These are phyloP conservation scores for Macaria notata DNA, from an alignment of 2,888 invertebrate species.

Conservation along the genomic window DNA sequence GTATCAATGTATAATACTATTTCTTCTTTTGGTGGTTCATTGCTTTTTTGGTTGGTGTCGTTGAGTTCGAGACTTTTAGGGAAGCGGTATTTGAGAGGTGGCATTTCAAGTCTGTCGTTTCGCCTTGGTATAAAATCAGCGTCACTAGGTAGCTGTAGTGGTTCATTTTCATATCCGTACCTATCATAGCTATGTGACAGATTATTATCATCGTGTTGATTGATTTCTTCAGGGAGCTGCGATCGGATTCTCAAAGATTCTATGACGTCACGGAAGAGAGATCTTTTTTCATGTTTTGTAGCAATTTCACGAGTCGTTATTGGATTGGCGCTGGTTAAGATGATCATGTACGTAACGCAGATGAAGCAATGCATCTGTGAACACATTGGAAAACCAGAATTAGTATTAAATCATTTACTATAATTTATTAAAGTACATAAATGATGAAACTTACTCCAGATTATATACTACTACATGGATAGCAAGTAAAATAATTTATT, in stretches of 20 bases:
- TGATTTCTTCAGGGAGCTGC: conserved; percentile 59
- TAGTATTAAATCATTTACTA: too few species aligned
- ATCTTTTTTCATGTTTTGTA: conserved; percentile 54
- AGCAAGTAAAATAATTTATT: background rate
- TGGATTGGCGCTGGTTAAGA: conserved; percentile 61
- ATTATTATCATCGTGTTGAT: conserved; percentile 64
- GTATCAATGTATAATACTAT: conserved; percentile 60
- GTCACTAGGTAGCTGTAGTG: conserved; percentile 56
- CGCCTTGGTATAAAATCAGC: conserved; percentile 64
- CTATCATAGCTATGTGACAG: conserved; percentile 56
- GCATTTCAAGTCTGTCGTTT: conserved; percentile 73
- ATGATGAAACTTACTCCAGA: too few species aligned
- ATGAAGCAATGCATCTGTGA: conserved; percentile 76
- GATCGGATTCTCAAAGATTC: conserved; percentile 66
- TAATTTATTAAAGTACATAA: too few species aligned
- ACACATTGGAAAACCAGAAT: conserved; percentile 17
- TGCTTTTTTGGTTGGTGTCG: conserved; percentile 38
- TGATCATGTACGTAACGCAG: conserved; percentile 69
- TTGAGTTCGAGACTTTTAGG: conserved; percentile 58
- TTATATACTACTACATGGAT: background rate
- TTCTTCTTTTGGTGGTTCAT: conserved; percentile 57
- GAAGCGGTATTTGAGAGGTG: conserved; percentile 63
- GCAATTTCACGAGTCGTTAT: conserved; percentile 45
- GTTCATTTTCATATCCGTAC: conserved; percentile 59
- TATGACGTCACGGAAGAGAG: conserved; percentile 70